Conservation (phyloP, 1,140 invertebrate genomes). For the Helicorthomorpha holstii region DNA sequence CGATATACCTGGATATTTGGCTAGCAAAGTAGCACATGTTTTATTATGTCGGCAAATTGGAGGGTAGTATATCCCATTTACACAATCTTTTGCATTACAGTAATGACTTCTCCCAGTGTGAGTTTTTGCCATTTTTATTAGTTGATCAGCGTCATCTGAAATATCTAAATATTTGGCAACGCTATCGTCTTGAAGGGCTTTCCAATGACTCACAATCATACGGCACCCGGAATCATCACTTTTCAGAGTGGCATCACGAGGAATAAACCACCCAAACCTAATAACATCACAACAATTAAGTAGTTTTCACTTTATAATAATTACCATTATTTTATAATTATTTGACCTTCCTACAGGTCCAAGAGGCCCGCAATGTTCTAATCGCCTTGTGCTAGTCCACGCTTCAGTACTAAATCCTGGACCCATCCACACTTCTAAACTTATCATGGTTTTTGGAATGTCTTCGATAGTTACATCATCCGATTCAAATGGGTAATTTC, state of each 20-base stretch:
- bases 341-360: conserved; percentile 35
- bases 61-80: conserved; percentile 38
- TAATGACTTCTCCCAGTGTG: conserved; percentile 19
- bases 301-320: not conserved
- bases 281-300: conserved; percentile 1
- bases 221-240: conserved; percentile 16
- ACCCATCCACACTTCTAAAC: conserved; percentile 49
- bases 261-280: conserved; percentile 56
- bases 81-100: conserved; percentile 32
- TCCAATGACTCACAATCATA: conserved; percentile 20
- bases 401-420: conserved; percentile 34
- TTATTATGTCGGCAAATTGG: conserved; percentile 26
- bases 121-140: conserved; percentile 7
- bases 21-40: conserved; percentile 38
- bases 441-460: conserved; percentile 40
- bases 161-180: conserved; percentile 29
- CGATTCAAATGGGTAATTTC: not conserved
- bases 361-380: conserved; percentile 40
- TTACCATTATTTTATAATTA: conserved; percentile 1
- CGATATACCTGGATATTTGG: conserved; percentile 33
- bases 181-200: conserved; percentile 16
- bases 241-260: conserved; percentile 17
- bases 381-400: conserved; percentile 23
- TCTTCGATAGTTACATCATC: not conserved
- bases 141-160: conserved; percentile 9